Base-by-base conservation (phyloP, 2,888 invertebrate species). In the Nebria salina region DNA sequence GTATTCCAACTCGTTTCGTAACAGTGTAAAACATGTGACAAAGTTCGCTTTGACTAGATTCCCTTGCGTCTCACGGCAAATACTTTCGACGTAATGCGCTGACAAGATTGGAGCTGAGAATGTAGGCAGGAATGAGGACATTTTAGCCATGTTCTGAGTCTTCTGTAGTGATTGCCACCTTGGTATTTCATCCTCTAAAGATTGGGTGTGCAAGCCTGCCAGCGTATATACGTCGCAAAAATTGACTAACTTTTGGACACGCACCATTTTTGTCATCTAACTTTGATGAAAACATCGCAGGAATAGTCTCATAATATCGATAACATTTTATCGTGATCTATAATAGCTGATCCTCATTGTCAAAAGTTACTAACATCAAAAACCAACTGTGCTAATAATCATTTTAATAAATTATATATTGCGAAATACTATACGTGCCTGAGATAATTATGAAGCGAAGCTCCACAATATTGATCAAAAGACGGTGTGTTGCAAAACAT, bases 271-370 rank as follows among this genome's bases (percentile, higher is more conserved):
- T 34, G 34, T 5, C 43, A 76, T 20, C 75, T 34, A 43, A 41
- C 43, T 43, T 25, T 77, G 77, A 77, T 77, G 77, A 77, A 43
- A 77, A 54, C 77, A 77, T 34, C 77, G 64, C 43, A 54, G 70
- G n/a, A 20, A 75, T 25, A 64, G 41, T 26, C 26, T 26, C 26
- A 34, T 34, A 25, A 20, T 65, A 64, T 75, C 65, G 64, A 65
- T 42, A 13, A 15, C 13, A 65, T 65, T 75, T 75, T 75, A 34
- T 34, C 34, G 34, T 34, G 2, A 34, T 15, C 43, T 73, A 42
- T 73, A 42, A 73, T 42, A 42, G 42, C 43, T 43, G 41, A 73
- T 72, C n/a, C n/a, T 3, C 34, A 11, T 25, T 72, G 34, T 34
- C 13, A 2, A n/a, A 26, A 34, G 20, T 72, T 65, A 15, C n/a